Base-by-base conservation (phyloP, 2,888 invertebrate species). In the Timema podura region DNA sequence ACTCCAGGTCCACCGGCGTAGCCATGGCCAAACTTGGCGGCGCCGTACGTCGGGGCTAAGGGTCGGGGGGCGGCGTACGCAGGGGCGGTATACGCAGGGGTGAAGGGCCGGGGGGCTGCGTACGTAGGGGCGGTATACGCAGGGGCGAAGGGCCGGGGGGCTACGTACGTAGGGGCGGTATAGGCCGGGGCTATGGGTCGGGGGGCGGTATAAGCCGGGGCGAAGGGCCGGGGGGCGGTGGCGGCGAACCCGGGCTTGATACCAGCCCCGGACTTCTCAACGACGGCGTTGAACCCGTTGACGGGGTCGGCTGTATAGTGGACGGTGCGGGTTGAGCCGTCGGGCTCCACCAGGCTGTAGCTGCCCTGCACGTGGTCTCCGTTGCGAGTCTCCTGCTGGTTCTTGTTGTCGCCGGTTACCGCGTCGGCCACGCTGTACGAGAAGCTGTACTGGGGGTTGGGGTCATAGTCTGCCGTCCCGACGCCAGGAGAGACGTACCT, bases 241-340 rank as follows among this genome's bases (percentile, higher is more conserved):
- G 64, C 64, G 64, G 30, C n/a, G 47, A 47, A 65, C 16, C 10
- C 67, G 15, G 6, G 30, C 48, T 30, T 30, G 30, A 13, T 44
- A 16, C 49, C 49, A 30, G 64, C 16, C 9, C 68, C 49, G 16
- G 61, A 65, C 48, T 54, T 48, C 67, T 65, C 65, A 47, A 71
- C 69, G 54, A 71, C 71, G 15, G 71, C 71, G 67, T 71, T 69
- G 71, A 71, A 71, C 47, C 71, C 71, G 69, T 68, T 68, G 69
- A 57, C 54, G 69, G 61, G 54, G 54, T 68, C 67, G 51, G 69
- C 71, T 49, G 71, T 69, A 69, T 71, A 71, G 48, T 71, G 67
- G 64, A 71, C 71, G 65, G 64, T 51, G 15, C 71, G 69, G 47
- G 61, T 69, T 16, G 48, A 48, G 67, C 71, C 71, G 69, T 67